Evolutionary conservation across 2,113 vertebrate species (phyloP).

Genomic region (Alligator mississippiensis): DNA sequence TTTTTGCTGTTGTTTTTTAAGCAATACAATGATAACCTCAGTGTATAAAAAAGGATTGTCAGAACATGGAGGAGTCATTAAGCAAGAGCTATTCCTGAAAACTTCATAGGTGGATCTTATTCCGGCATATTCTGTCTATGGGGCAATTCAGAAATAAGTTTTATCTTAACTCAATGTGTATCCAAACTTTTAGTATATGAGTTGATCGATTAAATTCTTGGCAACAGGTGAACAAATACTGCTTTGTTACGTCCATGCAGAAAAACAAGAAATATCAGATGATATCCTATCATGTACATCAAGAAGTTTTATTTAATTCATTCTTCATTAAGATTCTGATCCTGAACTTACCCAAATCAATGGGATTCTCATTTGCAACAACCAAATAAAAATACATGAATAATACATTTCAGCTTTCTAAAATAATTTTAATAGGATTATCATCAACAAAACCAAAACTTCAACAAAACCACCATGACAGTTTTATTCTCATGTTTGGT

Average conservation of each 20-base stretch:
- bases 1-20: neutral
- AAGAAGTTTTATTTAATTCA: neutral
- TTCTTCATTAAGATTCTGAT: neutral
- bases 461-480: neutral
- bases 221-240: neutral
- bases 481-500: neutral
- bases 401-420: neutral
- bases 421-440: neutral
- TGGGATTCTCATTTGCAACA: neutral
- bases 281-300: neutral
- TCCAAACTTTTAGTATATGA: neutral
- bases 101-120: neutral
- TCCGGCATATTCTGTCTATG: neutral
- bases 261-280: neutral
- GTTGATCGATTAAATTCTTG: neutral
- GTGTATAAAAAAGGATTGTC: neutral
- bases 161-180: neutral
- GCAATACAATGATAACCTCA: neutral
- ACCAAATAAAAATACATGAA: neutral
- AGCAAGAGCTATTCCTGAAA: neutral
- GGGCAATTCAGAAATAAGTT: neutral
- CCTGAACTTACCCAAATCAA: neutral
- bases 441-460: neutral
- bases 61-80: neutral
- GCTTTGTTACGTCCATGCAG: neutral